Percentiles rank a stretch among this genome's conserved stretches.
Evolutionary conservation across 92 coral and sea anemone genomes (phyloP).

Genomic region (Blastomussa wellsi): DNA sequence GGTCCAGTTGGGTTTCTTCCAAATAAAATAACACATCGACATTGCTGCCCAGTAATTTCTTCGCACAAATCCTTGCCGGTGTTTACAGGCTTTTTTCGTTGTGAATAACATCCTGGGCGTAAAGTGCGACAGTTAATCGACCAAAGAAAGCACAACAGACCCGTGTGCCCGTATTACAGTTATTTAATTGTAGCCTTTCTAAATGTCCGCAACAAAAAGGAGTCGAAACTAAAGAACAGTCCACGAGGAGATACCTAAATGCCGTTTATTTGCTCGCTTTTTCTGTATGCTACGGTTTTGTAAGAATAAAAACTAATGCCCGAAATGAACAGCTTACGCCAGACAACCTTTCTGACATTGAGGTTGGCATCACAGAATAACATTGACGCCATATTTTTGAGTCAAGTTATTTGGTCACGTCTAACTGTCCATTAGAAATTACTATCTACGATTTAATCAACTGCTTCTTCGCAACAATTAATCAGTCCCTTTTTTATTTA

Average conservation of each 20-base stretch:
- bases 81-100: background rate
- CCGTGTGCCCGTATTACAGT: background rate
- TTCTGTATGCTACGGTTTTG: background rate
- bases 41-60: background rate
- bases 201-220: background rate
- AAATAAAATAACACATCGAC: constrained; percentile 3
- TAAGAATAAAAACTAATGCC: background rate
- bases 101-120: background rate
- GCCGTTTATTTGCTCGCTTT: background rate
- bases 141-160: background rate
- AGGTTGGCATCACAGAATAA: constrained; percentile 8
- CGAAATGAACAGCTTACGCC: background rate
- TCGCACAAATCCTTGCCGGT: background rate
- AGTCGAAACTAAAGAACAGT: background rate
- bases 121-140: background rate
- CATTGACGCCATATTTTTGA: background rate
- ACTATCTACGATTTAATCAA: background rate
- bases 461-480: background rate
- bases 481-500: background rate
- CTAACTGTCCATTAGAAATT: background rate
- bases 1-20: constrained; percentile 19
- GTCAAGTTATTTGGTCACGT: background rate
- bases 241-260: background rate
- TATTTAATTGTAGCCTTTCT: background rate
- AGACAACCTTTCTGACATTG: constrained; percentile 40